These are phyloP conservation scores for Tinamus major DNA, from an alignment of 2,797 vertebrate genomes.

Conservation along the genomic window DNA sequence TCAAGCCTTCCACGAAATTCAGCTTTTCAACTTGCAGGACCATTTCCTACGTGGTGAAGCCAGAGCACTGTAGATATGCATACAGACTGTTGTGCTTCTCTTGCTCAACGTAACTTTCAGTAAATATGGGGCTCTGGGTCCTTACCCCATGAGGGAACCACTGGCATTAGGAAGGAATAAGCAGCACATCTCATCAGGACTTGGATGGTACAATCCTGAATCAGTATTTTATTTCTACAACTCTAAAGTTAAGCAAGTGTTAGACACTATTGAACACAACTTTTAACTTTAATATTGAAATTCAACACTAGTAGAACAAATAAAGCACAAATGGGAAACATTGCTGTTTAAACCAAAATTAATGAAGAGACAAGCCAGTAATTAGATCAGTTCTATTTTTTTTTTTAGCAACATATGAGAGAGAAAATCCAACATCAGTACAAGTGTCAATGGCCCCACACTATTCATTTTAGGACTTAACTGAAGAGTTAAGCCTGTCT, in stretches of 20 bases:
- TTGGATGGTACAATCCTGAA: neutral
- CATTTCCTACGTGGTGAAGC: neutral
- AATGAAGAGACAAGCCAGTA: conserved; percentile 61
- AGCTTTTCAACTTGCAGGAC: neutral
- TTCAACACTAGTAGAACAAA: conserved; percentile 77
- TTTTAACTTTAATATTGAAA: conserved; percentile 81
- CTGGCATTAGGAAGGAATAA: neutral
- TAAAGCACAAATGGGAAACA: conserved; percentile 74
- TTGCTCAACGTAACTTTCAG: neutral
- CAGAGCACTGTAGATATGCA: neutral
- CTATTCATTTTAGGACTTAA: conserved; percentile 61
- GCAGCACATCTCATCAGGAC: neutral
- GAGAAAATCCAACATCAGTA: conserved; percentile 59
- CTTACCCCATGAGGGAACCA: neutral
- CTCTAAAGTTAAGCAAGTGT: conserved; percentile 30
- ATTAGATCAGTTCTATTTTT: conserved; percentile 41
- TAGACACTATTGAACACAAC: conserved; percentile 74
- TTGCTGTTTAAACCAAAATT: conserved; percentile 69
- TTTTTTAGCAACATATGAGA: conserved; percentile 58
- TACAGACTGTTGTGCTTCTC: neutral
- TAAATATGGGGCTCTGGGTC: neutral
- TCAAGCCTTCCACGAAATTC: neutral
- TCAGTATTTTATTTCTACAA: neutral
- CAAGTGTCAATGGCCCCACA: conserved; percentile 39
- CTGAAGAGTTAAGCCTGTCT: conserved; percentile 63